Percentiles rank a stretch among this genome's conserved stretches.
These are phyloP conservation scores for Streptopelia turtur DNA, from an alignment of 2,797 vertebrate species.

Conservation along the genomic window DNA sequence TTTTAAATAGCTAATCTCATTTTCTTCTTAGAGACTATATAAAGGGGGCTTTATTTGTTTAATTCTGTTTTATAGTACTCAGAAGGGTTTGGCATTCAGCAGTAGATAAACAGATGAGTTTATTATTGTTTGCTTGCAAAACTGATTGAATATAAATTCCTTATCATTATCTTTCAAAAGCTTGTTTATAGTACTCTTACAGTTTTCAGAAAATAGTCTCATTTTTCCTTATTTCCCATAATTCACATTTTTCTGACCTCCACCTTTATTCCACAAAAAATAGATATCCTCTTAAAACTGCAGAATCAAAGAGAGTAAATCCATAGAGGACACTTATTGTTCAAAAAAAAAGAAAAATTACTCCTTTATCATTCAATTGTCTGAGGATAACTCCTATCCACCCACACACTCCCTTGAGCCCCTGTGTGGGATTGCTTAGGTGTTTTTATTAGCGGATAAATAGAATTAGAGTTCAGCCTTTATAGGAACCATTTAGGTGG, in stretches of 20 bases:
- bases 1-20: background rate
- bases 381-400: background rate
- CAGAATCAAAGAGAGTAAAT: background rate
- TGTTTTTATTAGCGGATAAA: constrained; percentile 12
- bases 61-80: background rate
- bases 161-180: background rate
- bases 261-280: background rate
- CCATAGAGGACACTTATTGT: background rate
- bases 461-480: background rate
- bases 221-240: background rate
- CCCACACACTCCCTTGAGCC: background rate
- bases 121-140: constrained; percentile 18
- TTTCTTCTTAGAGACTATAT: background rate
- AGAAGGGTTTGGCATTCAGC: background rate
- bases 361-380: background rate
- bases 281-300: background rate
- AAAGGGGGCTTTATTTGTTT: background rate
- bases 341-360: background rate
- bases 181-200: background rate
- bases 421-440: background rate
- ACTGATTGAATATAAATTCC: background rate
- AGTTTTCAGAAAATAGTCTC: background rate
- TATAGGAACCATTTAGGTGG: background rate
- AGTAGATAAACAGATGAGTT: background rate
- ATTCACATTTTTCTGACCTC: background rate